phyloP scores from a whole-genome alignment of 2,797 vertebrate genomes.

The Pangasius sanitwongsei region DNA sequence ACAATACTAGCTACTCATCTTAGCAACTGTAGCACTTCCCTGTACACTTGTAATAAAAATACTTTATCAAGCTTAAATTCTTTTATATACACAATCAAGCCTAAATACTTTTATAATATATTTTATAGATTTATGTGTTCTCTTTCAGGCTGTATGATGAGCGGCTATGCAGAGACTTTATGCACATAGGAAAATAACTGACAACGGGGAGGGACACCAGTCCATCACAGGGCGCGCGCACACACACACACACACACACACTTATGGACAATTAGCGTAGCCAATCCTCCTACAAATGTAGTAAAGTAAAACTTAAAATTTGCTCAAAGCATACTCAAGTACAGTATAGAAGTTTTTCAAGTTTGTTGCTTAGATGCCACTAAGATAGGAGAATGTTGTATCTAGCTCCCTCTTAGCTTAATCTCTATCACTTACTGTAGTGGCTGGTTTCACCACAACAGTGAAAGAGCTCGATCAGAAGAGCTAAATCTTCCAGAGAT shows the following conservation, averaged over 20 bases:
- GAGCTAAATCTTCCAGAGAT: background rate
- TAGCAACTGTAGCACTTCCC: background rate
- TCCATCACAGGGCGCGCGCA: background rate
- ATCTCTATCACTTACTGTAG: too few species aligned
- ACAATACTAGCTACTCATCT: background rate
- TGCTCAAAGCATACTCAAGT: background rate
- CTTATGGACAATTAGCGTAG: background rate
- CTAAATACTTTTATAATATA: background rate
- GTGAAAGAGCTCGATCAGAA: background rate
- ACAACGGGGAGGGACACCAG: background rate
- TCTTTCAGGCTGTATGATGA: background rate
- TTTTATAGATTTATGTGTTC: background rate
- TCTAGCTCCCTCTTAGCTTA: background rate
- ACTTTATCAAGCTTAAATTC: background rate
- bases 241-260: background rate
- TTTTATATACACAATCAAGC: background rate
- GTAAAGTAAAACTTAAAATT: background rate
- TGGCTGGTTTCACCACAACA: background rate
- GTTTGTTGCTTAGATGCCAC: background rate
- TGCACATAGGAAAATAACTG: background rate
- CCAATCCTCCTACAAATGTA: background rate
- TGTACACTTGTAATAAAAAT: background rate
- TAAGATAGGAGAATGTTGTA: background rate
- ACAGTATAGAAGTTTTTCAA: background rate
- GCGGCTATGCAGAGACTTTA: background rate